Conservation (phyloP, 2,113 vertebrate genomes). For the Madoqua kirkii region DNA sequence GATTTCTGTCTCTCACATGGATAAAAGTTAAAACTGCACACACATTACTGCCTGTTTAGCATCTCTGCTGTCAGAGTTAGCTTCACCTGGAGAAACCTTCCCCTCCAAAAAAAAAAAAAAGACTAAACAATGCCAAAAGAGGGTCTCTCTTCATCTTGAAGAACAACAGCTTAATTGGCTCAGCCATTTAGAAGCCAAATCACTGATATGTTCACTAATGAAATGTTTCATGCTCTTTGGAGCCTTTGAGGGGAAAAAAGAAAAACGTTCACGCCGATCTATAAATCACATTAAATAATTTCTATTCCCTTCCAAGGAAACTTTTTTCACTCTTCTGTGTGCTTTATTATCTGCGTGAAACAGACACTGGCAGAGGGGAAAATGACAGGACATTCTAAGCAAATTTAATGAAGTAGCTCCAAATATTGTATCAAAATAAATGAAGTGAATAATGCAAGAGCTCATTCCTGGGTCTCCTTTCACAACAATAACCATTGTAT, state of each 20-base stretch:
- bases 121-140: accelerated
- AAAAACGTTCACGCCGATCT: neutral
- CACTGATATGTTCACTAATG: neutral
- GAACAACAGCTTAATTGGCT: constrained; percentile 33
- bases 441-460: constrained; percentile 67
- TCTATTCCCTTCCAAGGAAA: constrained; percentile 3
- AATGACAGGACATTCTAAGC: constrained; percentile 46
- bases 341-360: constrained; percentile 68
- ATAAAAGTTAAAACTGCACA: neutral
- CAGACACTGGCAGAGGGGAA: constrained; percentile 48
- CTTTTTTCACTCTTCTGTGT: neutral
- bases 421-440: constrained; percentile 72
- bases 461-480: constrained; percentile 31
- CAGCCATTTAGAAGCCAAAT: neutral
- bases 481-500: neutral
- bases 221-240: neutral
- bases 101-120: no score
- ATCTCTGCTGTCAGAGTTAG: neutral
- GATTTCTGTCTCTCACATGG: neutral
- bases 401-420: constrained; percentile 72
- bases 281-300: constrained; percentile 37
- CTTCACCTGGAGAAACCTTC: neutral
- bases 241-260: neutral
- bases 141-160: neutral
- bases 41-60: neutral